Conservation (phyloP, 2,888 invertebrate genomes). For the Melanchra persicariae region DNA sequence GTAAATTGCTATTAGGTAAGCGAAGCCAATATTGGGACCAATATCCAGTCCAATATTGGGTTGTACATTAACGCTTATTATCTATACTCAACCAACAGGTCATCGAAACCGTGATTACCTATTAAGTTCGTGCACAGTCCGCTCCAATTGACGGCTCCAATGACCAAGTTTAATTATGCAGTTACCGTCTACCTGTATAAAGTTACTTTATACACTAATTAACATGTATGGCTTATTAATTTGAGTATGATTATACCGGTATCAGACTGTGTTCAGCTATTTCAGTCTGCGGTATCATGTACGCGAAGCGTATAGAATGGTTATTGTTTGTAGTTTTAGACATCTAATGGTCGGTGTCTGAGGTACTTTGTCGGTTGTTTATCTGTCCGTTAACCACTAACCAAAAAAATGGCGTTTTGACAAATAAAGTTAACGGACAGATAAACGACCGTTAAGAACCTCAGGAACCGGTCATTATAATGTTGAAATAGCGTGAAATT, state of each 20-base stretch:
- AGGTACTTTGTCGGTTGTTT: too few relatives aligned
- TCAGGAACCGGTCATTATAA: too few relatives aligned
- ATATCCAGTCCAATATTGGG: constrained; percentile 3
- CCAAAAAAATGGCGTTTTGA: too few relatives aligned
- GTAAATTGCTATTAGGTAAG: background rate
- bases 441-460: too few relatives aligned
- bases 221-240: constrained; percentile 21
- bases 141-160: constrained; percentile 23
- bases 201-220: constrained; percentile 24
- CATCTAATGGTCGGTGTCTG: too few relatives aligned
- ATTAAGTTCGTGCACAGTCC: constrained; percentile 39
- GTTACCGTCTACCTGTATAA: constrained; percentile 3
- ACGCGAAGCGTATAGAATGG: background rate
- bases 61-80: constrained; percentile 11
- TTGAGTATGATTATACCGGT: constrained; percentile 13
- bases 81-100: constrained; percentile 13
- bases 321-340: constrained; percentile 10
- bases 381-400: too few relatives aligned
- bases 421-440: too few relatives aligned
- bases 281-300: background rate
- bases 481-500: too few relatives aligned
- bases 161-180: constrained; percentile 44
- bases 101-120: constrained; percentile 37
- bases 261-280: constrained; percentile 8
- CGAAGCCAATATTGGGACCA: constrained; percentile 21